A percentile compares a stretch with the other conserved stretches of the same genome.
These are phyloP conservation scores for Porphyrio hochstetteri DNA, from an alignment of 2,113 vertebrate species.

Conservation along the genomic window DNA sequence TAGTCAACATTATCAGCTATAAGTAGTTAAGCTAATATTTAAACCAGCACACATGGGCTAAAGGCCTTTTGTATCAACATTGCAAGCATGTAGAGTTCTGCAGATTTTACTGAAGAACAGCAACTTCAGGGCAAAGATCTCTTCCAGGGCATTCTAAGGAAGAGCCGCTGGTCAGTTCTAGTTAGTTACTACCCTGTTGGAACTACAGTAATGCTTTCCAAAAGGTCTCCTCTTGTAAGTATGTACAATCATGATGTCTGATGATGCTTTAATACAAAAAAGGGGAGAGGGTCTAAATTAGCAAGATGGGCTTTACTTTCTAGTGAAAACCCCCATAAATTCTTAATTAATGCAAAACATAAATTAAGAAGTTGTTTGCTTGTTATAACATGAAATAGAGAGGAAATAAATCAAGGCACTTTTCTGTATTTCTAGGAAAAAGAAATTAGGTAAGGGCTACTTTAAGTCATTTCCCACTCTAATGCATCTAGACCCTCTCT, in stretches of 20 bases:
- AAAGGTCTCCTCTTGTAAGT: neutral
- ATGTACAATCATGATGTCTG: neutral
- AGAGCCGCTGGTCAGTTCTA: neutral
- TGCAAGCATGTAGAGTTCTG: neutral
- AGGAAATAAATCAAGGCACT: neutral
- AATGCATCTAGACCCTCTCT: neutral
- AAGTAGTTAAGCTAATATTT: conserved; percentile 11
- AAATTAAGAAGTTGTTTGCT: neutral
- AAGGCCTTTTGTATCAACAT: neutral
- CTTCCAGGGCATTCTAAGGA: neutral
- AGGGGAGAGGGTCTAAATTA: neutral
- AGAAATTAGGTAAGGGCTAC: neutral
- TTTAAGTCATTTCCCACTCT: neutral
- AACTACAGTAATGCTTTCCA: neutral
- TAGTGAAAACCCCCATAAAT: neutral
- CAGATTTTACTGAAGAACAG: neutral
- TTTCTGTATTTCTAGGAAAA: neutral
- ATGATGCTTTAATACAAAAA: neutral
- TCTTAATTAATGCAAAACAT: conserved; percentile 31
- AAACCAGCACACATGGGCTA: neutral
- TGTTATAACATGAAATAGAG: neutral
- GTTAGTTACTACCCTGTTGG: neutral
- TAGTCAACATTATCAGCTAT: neutral
- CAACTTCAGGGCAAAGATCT: neutral
- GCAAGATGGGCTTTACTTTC: neutral